Evolutionary conservation across 2,113 vertebrate genomes (phyloP).

Genomic region (Pterocles burchelli): DNA sequence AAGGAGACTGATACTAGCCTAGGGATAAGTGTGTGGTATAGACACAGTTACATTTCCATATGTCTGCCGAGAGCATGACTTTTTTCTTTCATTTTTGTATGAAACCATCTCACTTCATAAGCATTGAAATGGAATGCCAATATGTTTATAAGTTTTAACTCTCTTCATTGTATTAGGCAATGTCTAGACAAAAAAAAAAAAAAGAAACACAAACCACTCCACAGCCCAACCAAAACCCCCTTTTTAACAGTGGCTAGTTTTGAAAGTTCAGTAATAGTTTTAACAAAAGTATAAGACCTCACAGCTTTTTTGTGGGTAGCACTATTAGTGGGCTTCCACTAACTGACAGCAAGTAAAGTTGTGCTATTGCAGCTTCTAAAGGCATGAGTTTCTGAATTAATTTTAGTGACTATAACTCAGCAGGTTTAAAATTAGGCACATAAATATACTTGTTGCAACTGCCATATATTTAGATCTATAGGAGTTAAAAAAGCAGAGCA

Average conservation of each 20-base stretch:
- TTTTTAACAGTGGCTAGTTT: not conserved
- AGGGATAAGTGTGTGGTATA: not conserved
- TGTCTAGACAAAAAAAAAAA: slow-evolving; percentile 63
- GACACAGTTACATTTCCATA: not conserved
- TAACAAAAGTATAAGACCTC: not conserved
- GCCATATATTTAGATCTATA: not conserved
- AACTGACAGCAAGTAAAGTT: not conserved
- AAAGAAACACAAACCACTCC: not conserved
- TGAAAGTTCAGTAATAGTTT: slow-evolving; percentile 18
- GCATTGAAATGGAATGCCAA: slow-evolving; percentile 37
- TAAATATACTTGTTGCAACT: not conserved
- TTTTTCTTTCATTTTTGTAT: not conserved
- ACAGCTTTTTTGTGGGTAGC: not conserved
- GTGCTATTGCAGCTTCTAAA: not conserved
- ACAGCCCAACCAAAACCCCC: accelerated
- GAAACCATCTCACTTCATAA: slow-evolving; percentile 22
- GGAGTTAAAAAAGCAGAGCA: not conserved
- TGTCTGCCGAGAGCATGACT: not conserved
- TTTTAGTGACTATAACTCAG: not conserved
- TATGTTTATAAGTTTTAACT: slow-evolving; percentile 38
- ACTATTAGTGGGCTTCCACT: not conserved
- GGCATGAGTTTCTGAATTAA: not conserved
- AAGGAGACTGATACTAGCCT: not conserved
- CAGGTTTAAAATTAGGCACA: slow-evolving; percentile 22
- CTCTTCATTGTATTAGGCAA: slow-evolving; percentile 63